These are phyloP conservation scores for Brachylomia viminalis DNA, from an alignment of 2,888 invertebrate genomes.

Conservation along the genomic window DNA sequence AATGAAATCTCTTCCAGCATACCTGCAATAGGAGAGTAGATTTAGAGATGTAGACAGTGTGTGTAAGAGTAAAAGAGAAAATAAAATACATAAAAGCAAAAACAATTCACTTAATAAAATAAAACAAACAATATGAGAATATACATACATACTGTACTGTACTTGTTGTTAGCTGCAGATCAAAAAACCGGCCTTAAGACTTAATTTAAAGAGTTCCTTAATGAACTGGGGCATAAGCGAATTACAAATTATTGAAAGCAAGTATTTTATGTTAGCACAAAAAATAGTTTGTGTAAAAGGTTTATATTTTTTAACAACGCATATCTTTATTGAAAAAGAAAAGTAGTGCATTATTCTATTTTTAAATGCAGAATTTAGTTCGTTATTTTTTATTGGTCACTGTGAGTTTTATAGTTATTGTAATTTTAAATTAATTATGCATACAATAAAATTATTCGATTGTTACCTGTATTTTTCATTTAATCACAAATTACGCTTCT, in stretches of 20 bases:
- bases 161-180: no score
- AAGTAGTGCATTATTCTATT: slow-evolving; percentile 50
- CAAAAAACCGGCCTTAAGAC: no score
- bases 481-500: background rate
- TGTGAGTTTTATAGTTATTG: slow-evolving; percentile 66
- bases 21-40: no score
- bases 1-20: no score
- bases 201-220: slow-evolving; percentile 58
- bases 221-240: slow-evolving; percentile 34
- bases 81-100: no score
- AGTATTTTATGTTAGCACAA: slow-evolving; percentile 56
- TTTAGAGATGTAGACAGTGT: no score
- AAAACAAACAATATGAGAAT: no score
- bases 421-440: slow-evolving; percentile 65
- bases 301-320: slow-evolving; percentile 48
- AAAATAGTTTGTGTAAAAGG: slow-evolving; percentile 38
- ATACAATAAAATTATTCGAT: slow-evolving; percentile 77
- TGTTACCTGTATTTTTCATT: slow-evolving; percentile 62
- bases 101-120: no score
- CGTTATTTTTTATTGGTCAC: slow-evolving; percentile 76
- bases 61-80: no score
- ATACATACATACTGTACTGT: no score
- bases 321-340: slow-evolving; percentile 15
- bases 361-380: slow-evolving; percentile 63
- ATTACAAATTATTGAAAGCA: slow-evolving; percentile 24